phyloP scores from a whole-genome alignment of 2,888 invertebrate genomes.

The Lottia scabra region DNA sequence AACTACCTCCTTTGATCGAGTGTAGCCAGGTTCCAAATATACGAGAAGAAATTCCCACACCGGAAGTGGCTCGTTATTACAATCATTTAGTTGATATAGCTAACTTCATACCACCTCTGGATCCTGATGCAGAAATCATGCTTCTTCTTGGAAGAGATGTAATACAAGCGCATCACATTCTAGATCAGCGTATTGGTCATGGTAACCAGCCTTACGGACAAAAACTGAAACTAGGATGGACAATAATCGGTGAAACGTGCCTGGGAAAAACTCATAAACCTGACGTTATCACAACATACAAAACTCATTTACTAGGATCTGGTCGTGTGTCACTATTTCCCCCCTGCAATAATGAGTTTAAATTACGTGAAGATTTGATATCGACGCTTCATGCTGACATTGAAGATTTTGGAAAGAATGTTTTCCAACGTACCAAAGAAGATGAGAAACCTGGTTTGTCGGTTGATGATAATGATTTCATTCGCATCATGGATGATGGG shows the following conservation, averaged over 20 bases:
- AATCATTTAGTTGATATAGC: conserved; percentile 16
- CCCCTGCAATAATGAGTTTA: conserved; percentile 15
- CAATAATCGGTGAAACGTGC: conserved; percentile 22
- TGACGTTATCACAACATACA: conserved; percentile 12
- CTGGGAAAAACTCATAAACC: conserved; percentile 18
- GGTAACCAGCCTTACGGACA: conserved; percentile 20
- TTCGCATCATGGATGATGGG: conserved; percentile 20
- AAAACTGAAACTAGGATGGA: conserved; percentile 21
- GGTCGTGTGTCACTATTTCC: conserved; percentile 9
- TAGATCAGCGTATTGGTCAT: conserved; percentile 22
- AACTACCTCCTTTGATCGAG: conserved; percentile 28
- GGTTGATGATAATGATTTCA: conserved; percentile 27
- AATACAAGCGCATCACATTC: conserved; percentile 23
- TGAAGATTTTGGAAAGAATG: not conserved
- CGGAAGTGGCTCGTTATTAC: conserved; percentile 18
- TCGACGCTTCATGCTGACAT: not conserved
- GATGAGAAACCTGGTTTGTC: conserved; percentile 27
- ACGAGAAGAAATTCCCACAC: conserved; percentile 33
- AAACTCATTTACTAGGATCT: conserved; percentile 6
- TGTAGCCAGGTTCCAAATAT: conserved; percentile 28
- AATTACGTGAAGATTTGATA: not conserved
- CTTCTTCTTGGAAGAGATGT: conserved; percentile 25
- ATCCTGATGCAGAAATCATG: conserved; percentile 19
- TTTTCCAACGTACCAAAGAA: conserved; percentile 17
- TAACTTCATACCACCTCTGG: conserved; percentile 16